These are phyloP conservation scores for Acrocephalus scirpaceus DNA, from an alignment of 2,797 vertebrate genomes.

Conservation along the genomic window DNA sequence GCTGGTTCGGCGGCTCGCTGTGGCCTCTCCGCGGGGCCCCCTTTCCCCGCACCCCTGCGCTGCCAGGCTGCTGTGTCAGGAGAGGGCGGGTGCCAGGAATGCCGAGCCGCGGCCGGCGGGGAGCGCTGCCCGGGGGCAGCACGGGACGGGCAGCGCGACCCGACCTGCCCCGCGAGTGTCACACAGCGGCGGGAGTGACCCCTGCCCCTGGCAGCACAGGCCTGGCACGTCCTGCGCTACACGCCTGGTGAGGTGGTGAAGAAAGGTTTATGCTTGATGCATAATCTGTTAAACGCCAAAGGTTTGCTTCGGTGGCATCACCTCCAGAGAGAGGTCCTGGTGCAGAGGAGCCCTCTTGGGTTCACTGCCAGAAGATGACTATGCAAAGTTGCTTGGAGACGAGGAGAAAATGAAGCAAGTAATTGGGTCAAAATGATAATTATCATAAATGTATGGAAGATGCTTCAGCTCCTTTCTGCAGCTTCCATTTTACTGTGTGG, in stretches of 20 bases:
- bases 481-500: neutral
- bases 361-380: neutral
- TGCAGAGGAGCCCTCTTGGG: neutral
- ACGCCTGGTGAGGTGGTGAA: accelerated
- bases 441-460: neutral
- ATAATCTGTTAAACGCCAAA: neutral
- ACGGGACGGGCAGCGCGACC: neutral
- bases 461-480: neutral
- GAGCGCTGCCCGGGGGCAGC: neutral
- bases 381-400: constrained; percentile 3
- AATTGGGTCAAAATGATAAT: neutral
- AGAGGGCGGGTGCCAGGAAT: neutral
- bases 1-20: neutral
- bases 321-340: neutral
- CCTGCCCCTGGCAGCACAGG: neutral
- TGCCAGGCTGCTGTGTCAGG: neutral
- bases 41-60: neutral
- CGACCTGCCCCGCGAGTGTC: neutral
- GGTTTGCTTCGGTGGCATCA: neutral
- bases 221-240: accelerated
- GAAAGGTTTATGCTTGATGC: neutral
- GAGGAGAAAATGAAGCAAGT: neutral
- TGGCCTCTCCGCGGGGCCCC: neutral
- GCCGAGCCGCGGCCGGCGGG: neutral
- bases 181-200: accelerated